Evolutionary conservation across 2,113 vertebrate species (phyloP).

Genomic region (Mystacornis crossleyi): DNA sequence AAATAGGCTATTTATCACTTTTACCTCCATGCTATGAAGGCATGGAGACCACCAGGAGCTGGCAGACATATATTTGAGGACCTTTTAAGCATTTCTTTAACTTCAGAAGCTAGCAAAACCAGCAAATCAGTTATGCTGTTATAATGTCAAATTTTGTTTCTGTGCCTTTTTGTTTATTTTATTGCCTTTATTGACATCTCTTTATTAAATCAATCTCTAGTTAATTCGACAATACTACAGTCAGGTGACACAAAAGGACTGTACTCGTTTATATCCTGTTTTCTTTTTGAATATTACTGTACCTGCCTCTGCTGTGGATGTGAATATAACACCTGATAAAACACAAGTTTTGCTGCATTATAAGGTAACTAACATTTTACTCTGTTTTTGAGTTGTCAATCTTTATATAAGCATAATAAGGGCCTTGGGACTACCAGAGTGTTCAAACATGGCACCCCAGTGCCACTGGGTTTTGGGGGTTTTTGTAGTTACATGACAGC

Average conservation of each 20-base stretch:
- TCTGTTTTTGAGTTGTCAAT: background rate
- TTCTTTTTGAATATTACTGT: slow-evolving; percentile 87
- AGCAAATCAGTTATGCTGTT: background rate
- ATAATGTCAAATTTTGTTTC: background rate
- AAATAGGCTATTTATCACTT: background rate
- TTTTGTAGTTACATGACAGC: background rate
- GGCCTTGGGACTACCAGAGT: background rate
- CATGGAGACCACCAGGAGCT: background rate
- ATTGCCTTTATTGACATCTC: background rate
- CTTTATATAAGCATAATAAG: background rate
- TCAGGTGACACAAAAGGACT: slow-evolving; percentile 76
- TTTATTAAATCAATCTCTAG: slow-evolving; percentile 68
- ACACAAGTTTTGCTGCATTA: slow-evolving; percentile 90
- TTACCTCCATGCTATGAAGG: background rate
- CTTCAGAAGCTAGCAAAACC: background rate
- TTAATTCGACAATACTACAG: slow-evolving; percentile 85
- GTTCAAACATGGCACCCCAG: background rate
- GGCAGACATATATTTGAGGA: background rate
- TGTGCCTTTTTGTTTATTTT: background rate
- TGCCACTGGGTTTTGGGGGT: rapidly evolving
- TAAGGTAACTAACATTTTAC: slow-evolving; percentile 82
- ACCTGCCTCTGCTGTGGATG: slow-evolving; percentile 84
- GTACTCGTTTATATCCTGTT: slow-evolving; percentile 81
- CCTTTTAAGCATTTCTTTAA: background rate
- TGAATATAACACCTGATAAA: slow-evolving; percentile 96